Evolutionary conservation across 2,797 vertebrate species (phyloP).

Genomic region (Alfaro cultratus): DNA sequence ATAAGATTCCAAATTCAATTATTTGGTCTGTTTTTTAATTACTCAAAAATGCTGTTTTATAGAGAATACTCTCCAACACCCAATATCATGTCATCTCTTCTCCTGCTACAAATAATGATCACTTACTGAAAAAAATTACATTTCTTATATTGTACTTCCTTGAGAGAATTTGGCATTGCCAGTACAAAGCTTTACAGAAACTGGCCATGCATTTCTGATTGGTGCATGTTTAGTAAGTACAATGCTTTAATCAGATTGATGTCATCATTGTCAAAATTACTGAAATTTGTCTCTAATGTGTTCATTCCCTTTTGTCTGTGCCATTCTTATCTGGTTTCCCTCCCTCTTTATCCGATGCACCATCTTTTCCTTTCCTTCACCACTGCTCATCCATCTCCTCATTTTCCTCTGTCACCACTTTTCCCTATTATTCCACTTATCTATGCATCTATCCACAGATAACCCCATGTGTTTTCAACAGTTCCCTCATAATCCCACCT

Average conservation of each 20-base stretch:
- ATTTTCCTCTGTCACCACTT: conserved; percentile 37
- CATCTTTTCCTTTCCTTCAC: conserved; percentile 37
- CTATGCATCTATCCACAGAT: conserved; percentile 32
- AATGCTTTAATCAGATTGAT: background rate
- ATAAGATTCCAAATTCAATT: background rate
- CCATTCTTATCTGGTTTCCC: conserved; percentile 9
- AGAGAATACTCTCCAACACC: background rate
- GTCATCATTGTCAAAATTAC: background rate
- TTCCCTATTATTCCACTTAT: conserved; percentile 38
- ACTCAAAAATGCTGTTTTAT: background rate
- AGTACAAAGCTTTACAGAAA: background rate
- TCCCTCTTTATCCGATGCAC: conserved; percentile 33
- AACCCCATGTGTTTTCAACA: conserved; percentile 51
- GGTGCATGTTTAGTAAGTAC: background rate
- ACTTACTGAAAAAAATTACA: background rate
- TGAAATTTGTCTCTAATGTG: background rate
- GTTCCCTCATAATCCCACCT: conserved; percentile 37
- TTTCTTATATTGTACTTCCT: background rate
- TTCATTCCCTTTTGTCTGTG: conserved; percentile 1
- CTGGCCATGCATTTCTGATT: background rate
- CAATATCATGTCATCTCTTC: background rate
- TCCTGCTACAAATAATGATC: background rate
- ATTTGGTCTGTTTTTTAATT: background rate
- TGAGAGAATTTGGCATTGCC: background rate
- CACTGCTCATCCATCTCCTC: conserved; percentile 11